A percentile compares a stretch with the other conserved stretches of the same genome.
phyloP scores from a whole-genome alignment of 1,140 invertebrate species.

The Brachionus calyciflorus region DNA sequence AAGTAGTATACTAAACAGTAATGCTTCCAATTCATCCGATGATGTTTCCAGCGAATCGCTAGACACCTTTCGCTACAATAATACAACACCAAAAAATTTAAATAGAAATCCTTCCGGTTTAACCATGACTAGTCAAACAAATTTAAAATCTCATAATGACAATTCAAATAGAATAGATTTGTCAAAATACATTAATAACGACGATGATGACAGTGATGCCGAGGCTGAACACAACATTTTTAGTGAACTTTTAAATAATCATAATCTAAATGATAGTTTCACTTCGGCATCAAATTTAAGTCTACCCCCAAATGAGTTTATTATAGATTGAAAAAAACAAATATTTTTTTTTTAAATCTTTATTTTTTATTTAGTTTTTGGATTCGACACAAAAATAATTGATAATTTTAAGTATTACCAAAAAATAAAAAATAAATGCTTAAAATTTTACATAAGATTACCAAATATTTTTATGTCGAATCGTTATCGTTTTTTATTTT shows the following conservation, averaged over 20 bases:
- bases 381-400: no score
- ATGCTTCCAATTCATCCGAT: neutral
- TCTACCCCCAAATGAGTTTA: slow-evolving; percentile 36
- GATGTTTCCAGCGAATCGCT: neutral
- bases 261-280: neutral
- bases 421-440: no score
- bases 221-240: neutral
- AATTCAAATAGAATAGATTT: slow-evolving; percentile 29
- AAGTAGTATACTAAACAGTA: neutral
- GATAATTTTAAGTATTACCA: no score
- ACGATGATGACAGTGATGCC: slow-evolving; percentile 29
- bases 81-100: neutral
- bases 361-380: no score
- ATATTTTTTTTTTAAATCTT: neutral
- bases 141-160: neutral
- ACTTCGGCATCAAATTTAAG: slow-evolving; percentile 13
- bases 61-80: no score
- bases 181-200: slow-evolving; percentile 29
- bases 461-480: no score
- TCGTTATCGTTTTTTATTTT: no score
- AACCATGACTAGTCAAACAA: slow-evolving; percentile 39
- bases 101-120: neutral
- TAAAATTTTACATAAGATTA: no score
- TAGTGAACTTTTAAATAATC: neutral
- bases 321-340: neutral